These are phyloP conservation scores for Ramphastos sulfuratus DNA, from an alignment of 2,113 vertebrate genomes.

Conservation along the genomic window DNA sequence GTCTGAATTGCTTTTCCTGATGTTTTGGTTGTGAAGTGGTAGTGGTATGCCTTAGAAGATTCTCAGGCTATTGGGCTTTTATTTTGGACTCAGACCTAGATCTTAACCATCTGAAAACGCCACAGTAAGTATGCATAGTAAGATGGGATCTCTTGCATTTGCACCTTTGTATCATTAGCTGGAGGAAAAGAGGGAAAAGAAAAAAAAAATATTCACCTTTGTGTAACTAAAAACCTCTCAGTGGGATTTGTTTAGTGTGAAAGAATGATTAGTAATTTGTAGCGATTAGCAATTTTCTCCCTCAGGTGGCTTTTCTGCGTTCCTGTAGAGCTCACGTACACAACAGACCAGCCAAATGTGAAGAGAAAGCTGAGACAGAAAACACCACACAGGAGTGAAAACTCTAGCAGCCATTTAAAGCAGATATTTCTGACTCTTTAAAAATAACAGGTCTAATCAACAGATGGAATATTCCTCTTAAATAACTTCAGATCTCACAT, in stretches of 20 bases:
- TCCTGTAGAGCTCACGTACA: slow-evolving; percentile 62
- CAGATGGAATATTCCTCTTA: slow-evolving; percentile 14
- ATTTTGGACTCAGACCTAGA: slow-evolving; percentile 64
- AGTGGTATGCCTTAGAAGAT: slow-evolving; percentile 39
- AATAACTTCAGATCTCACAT: background rate
- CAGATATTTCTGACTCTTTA: background rate
- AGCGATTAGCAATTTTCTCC: slow-evolving; percentile 78
- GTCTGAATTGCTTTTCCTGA: background rate
- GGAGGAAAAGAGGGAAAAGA: background rate
- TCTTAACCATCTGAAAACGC: slow-evolving; percentile 59
- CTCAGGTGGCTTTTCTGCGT: slow-evolving; percentile 75
- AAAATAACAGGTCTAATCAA: slow-evolving; percentile 44
- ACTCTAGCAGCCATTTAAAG: background rate
- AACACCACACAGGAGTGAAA: slow-evolving; percentile 36
- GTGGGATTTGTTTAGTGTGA: slow-evolving; percentile 76
- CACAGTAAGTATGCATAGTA: slow-evolving; percentile 47
- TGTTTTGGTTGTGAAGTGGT: slow-evolving; percentile 12
- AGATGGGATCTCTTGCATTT: slow-evolving; percentile 56
- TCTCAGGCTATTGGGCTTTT: slow-evolving; percentile 55
- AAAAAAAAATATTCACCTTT: background rate
- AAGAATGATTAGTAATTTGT: slow-evolving; percentile 78
- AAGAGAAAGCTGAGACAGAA: slow-evolving; percentile 54
- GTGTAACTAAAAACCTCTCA: slow-evolving; percentile 70
- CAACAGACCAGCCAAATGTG: slow-evolving; percentile 39
- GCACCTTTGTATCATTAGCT: slow-evolving; percentile 64